Base-by-base conservation (phyloP, 1,140 invertebrate species). In the Apis florea region DNA sequence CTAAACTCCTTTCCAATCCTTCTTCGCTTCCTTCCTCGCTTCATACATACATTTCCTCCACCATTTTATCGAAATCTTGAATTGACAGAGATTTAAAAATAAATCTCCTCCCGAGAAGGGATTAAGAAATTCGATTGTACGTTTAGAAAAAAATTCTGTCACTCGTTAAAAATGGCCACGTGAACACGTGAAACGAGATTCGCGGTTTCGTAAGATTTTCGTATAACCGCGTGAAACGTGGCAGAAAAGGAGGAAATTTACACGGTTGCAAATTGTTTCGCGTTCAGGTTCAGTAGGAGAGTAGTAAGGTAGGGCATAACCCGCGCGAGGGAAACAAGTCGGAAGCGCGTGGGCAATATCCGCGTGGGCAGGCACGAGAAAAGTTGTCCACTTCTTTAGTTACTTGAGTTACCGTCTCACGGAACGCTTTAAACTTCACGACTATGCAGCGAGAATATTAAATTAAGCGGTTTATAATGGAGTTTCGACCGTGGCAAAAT, bases 351-450 rank as follows among this genome's bases (percentile, higher is more conserved):
- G 72, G 81, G 85, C 79, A 85, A 85, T 70, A 76, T 71, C 79
- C 80, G 85, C 66, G 80, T 71, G 59, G 84, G 75, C 70, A 53
- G 74, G 21, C 17, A 12, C 74, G 80, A 75, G 71, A 75, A 85
- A 86, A 86, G 85, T 86, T 86, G 85, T 86, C 85, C 75, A 73
- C 77, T 83, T 67, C 64, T 82, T 82, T 68, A 76, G 72, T 82
- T 76, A 76, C 73, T 76, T 61, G 54, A 68, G 79, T 82, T 82
- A 61, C 79, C 63, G 64, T 81, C 79, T 75, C 79, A 82, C 79
- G 64, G 79, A 67, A 76, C 79, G 64, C 64, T 82, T 76, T 61
- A 76, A 40, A 68, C 79, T 82, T 82, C 79, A 82, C 76, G 79
- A 82, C 79, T 82, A 82, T 82, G 79, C 79, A 82, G 63, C 64